Evolutionary conservation across 1,140 invertebrate species (phyloP), one percentile per base, ranked within the genome.

Genomic region (Nasonia longicornis): DNA sequence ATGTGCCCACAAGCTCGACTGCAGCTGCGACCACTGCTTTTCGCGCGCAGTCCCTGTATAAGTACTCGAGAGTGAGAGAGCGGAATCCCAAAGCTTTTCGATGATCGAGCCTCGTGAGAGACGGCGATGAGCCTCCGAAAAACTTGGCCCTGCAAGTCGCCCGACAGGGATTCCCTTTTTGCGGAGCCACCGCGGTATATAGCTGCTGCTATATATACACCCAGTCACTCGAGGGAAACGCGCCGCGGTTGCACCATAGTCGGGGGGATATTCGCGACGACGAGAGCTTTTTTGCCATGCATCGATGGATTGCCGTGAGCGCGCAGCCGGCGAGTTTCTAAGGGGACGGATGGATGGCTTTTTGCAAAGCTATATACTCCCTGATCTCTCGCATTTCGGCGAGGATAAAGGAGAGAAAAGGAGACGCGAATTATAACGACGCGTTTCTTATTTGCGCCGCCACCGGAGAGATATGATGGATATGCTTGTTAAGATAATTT

Each of bases 121-220:
- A 20, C 52, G 16, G 16, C 52, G 52, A 20, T 6, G 11, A 45
- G 38, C 71, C 71, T 72, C 20, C 26, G 72, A 74, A 74, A 74
- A 74, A 74, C 72, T 74, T 52, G 72, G 72, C 72, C 72, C 48
- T 58, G 72, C 45, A n/a, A 29, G 72, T n/a, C 7, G 20, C 31
- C 58, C 35, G 74, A 26, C 74, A 22, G 63, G 63, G 74, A 66
- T 77, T 45, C 74, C 74, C 31, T 77, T 77, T 77, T 77, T 77
- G 35, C 35, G 72, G 12, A 48, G 38, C n/a, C 71, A 11, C n/a
- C n/a, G 52, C 6, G 52, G 52, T 58, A 12, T 14, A 58, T n/a
- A n/a, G 48, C 48, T 58, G 26, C 3, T 20, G 3, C 14, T 58
- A 58, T 67, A 67, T 67, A 31, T n/a, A n/a, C 22, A 16, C 3